These are phyloP conservation scores for Brachyhypopomus gauderio DNA, from an alignment of 2,113 vertebrate species.

Conservation along the genomic window DNA sequence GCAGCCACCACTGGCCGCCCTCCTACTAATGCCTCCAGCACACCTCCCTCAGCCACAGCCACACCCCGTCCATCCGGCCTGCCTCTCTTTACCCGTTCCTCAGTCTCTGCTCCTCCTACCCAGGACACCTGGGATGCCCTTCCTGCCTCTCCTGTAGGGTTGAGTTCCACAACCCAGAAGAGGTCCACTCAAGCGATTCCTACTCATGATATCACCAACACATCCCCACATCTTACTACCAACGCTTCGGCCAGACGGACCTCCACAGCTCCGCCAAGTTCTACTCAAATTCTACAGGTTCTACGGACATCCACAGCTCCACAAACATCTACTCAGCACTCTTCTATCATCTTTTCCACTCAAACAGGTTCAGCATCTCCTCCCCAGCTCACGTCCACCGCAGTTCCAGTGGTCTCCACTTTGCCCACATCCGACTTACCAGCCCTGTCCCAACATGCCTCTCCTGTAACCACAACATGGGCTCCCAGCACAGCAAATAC, in stretches of 20 bases:
- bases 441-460: background rate
- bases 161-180: conserved; percentile 20
- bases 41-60: conserved; percentile 29
- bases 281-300: background rate
- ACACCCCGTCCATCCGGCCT: conserved; percentile 19
- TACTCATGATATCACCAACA: background rate
- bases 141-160: background rate
- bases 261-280: background rate
- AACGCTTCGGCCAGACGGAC: no score
- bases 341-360: background rate
- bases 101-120: background rate
- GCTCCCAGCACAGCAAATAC: background rate
- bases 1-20: conserved; percentile 51
- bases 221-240: no score
- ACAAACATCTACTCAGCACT: conserved; percentile 16
- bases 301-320: conserved; percentile 23
- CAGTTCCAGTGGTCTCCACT: background rate
- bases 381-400: background rate
- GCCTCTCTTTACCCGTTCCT: background rate
- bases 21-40: conserved; percentile 49
- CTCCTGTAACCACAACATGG: background rate
- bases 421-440: background rate
- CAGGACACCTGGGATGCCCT: conserved; percentile 1
- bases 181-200: background rate
- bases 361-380: conserved; percentile 1